A percentile compares a stretch with the other conserved stretches of the same genome.
Evolutionary conservation across 2,888 invertebrate genomes (phyloP).

Genomic region (Elysia crispata): DNA sequence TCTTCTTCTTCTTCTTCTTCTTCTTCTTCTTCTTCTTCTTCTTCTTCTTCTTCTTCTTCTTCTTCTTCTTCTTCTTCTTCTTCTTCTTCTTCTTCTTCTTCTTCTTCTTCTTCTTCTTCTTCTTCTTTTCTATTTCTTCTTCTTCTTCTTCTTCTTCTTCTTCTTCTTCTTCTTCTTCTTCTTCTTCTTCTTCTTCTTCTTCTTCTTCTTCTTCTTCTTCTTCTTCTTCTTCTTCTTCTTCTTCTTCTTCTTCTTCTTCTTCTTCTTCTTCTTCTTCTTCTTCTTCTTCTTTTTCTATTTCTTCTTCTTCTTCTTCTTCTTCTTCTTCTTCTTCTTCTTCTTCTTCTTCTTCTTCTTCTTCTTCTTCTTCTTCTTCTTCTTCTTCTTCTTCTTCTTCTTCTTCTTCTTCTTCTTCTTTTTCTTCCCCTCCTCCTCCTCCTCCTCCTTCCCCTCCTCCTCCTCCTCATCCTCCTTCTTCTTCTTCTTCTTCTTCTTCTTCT

Average conservation of each 20-base stretch:
- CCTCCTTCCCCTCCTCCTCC: conserved; percentile 14
- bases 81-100: too few relatives aligned
- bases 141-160: conserved; percentile 23
- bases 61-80: conserved; percentile 14
- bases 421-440: conserved; percentile 15
- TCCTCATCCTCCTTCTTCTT: conserved; percentile 28
- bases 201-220: conserved; percentile 3
- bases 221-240: conserved; percentile 26
- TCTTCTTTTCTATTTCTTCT: conserved; percentile 22
- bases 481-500: conserved; percentile 25
- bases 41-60: conserved; percentile 24
- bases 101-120: conserved; percentile 15
- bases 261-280: conserved; percentile 24
- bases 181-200: conserved; percentile 14
- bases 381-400: conserved; percentile 29
- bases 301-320: conserved; percentile 20
- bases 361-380: not conserved
- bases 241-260: conserved; percentile 29
- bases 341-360: conserved; percentile 15
- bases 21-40: conserved; percentile 25
- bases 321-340: conserved; percentile 34
- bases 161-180: conserved; percentile 33
- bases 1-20: conserved; percentile 27
- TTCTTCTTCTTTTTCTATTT: conserved; percentile 10
- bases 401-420: conserved; percentile 23